phyloP scores from a whole-genome alignment of 1,140 invertebrate genomes.

The Colletes latitarsis region DNA sequence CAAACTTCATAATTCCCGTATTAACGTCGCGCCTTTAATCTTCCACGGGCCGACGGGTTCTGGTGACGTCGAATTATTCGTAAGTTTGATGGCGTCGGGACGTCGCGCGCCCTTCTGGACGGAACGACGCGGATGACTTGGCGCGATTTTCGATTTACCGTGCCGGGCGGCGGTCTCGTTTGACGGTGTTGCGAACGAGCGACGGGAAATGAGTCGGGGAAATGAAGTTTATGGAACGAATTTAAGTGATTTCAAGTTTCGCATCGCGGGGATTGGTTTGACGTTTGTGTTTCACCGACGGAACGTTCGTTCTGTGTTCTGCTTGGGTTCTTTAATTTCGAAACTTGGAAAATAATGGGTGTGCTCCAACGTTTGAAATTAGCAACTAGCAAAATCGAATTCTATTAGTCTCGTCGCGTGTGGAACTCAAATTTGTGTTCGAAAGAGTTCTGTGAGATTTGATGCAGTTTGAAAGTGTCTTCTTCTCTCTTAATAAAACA shows the following conservation, averaged over 20 bases:
- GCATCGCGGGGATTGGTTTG: neutral
- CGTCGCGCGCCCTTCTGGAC: neutral
- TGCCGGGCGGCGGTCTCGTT: neutral
- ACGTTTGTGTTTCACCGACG: neutral
- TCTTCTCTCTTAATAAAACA: no score
- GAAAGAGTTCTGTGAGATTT: no score
- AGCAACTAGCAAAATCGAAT: no score
- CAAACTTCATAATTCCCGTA: neutral
- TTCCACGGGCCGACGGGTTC: neutral
- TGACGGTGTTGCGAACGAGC: neutral
- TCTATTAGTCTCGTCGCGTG: no score
- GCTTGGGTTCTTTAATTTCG: no score
- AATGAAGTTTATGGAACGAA: neutral
- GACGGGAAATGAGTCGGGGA: neutral
- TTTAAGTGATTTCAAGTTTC: neutral
- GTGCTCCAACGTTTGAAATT: no score
- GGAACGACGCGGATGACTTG: neutral
- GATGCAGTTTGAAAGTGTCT: no score
- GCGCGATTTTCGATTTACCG: conserved; percentile 1
- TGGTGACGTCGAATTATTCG: neutral
- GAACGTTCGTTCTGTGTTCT: neutral
- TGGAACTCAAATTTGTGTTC: no score
- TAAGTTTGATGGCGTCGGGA: neutral
- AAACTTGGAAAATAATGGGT: no score
- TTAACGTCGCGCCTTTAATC: neutral